phyloP scores from a whole-genome alignment of 1,140 invertebrate species.

The Drosophila baimaii region DNA sequence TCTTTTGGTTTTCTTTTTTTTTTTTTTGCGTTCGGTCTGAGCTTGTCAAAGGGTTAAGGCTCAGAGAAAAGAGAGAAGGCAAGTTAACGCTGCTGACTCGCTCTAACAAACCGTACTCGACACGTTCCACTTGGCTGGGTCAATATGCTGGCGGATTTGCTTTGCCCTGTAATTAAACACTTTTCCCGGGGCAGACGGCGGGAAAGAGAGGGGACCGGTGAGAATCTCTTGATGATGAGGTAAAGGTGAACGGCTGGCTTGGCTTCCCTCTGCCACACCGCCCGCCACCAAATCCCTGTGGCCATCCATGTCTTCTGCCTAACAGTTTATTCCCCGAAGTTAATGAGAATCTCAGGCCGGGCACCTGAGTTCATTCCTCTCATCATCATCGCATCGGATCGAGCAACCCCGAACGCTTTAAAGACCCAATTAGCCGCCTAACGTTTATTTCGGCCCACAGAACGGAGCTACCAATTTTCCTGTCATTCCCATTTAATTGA shows the following conservation, averaged over 20 bases:
- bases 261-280: constrained; percentile 6
- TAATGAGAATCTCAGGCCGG: constrained; percentile 60
- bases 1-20: constrained; percentile 1
- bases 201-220: neutral
- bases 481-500: constrained; percentile 69
- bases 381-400: constrained; percentile 11
- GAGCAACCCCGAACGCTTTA: constrained; percentile 25
- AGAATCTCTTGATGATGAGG: constrained; percentile 29
- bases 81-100: constrained; percentile 46
- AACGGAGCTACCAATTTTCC: constrained; percentile 42
- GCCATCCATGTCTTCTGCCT: constrained; percentile 4
- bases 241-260: constrained; percentile 53
- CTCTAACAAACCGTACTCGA: constrained; percentile 78
- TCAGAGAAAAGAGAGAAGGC: constrained; percentile 2
- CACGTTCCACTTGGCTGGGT: constrained; percentile 73
- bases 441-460: constrained; percentile 50
- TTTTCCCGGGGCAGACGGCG: constrained; percentile 25
- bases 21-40: constrained; percentile 7
- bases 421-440: constrained; percentile 67
- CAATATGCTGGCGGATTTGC: constrained; percentile 67
- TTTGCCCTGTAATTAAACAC: constrained; percentile 74
- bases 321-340: constrained; percentile 41
- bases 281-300: constrained; percentile 4
- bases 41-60: constrained; percentile 68
- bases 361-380: constrained; percentile 59